These are phyloP conservation scores for Pachliopta kotzebuea DNA, from an alignment of 2,888 invertebrate species.

Conservation along the genomic window DNA sequence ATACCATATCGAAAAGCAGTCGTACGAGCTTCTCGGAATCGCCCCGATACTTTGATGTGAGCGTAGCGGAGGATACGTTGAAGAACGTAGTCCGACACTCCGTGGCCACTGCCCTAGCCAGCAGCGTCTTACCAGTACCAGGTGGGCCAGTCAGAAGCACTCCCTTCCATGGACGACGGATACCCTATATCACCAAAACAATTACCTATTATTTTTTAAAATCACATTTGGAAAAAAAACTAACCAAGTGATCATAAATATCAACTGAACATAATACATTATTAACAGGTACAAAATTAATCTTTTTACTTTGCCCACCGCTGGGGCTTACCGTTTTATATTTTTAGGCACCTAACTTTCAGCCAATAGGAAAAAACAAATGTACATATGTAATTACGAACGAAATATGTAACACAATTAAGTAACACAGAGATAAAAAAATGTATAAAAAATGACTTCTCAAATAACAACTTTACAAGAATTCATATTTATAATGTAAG, in stretches of 20 bases:
- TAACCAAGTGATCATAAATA: too few species aligned
- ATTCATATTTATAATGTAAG: not conserved
- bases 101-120: conserved; percentile 93
- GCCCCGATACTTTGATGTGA: conserved; percentile 94
- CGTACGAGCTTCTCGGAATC: conserved; percentile 94
- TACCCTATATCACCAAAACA: too few species aligned
- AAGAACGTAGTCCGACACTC: conserved; percentile 94
- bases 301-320: too few species aligned
- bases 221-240: too few species aligned
- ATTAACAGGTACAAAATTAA: too few species aligned
- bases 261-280: too few species aligned
- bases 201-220: too few species aligned
- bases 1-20: conserved; percentile 91
- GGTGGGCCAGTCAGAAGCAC: conserved; percentile 85
- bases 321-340: too few species aligned
- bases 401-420: too few species aligned
- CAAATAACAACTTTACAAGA: not conserved
- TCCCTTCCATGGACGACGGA: conserved; percentile 87
- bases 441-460: not conserved
- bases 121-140: conserved; percentile 89
- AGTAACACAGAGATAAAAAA: not conserved
- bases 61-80: conserved; percentile 91
- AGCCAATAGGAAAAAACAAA: too few species aligned
- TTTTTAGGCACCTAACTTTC: too few species aligned
- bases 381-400: too few species aligned